phyloP scores from a whole-genome alignment of 2,797 vertebrate species.

The Tenualosa thibaudeaui region DNA sequence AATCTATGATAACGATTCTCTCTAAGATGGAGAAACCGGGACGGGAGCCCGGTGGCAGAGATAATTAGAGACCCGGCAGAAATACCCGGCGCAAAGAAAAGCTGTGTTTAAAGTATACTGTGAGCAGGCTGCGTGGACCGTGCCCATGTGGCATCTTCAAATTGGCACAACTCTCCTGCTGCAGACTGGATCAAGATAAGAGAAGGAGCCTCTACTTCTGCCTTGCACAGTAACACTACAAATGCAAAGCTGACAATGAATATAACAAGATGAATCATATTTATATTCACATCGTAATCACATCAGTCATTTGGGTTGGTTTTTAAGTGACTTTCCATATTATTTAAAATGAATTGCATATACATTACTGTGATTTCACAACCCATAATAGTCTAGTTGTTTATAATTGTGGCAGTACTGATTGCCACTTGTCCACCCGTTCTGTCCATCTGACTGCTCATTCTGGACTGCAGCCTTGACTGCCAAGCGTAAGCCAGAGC shows the following conservation, averaged over 20 bases:
- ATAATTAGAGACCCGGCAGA: conserved; percentile 63
- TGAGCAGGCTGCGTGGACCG: not conserved
- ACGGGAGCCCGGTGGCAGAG: conserved; percentile 51
- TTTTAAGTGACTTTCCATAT: not conserved
- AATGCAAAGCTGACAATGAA: not conserved
- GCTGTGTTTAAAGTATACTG: conserved; percentile 60
- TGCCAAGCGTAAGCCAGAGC: not conserved
- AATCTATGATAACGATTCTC: conserved; percentile 63
- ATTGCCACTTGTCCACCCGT: not conserved
- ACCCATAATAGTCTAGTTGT: not conserved
- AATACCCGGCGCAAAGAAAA: conserved; percentile 63
- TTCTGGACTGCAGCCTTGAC: not conserved
- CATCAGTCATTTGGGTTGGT: too few species aligned
- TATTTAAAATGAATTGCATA: not conserved
- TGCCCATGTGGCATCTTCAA: not conserved
- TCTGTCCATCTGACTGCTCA: conserved; percentile 8
- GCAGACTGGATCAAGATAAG: not conserved
- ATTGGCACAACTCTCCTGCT: not conserved
- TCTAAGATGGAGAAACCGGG: conserved; percentile 49
- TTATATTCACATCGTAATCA: not conserved
- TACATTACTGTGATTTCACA: not conserved
- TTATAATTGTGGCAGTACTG: not conserved
- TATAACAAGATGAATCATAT: not conserved
- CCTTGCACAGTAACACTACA: not conserved
- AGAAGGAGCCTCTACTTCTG: not conserved